Percentiles rank a stretch among this genome's conserved stretches.
phyloP scores from a whole-genome alignment of 2,113 vertebrate genomes.

The Rutilus rutilus region DNA sequence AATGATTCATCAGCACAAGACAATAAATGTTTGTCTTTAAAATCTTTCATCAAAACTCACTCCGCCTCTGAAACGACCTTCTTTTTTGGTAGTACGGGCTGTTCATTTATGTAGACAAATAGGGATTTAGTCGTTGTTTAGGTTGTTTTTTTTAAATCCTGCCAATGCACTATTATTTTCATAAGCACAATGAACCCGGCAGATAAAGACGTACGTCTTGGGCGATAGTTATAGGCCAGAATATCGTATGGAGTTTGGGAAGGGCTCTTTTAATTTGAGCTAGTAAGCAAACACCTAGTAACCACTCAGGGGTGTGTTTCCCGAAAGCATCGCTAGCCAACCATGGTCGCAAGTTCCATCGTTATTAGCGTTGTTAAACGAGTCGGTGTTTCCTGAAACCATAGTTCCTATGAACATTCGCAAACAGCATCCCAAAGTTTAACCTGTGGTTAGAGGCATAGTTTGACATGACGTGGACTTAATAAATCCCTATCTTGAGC shows the following conservation, averaged over 20 bases:
- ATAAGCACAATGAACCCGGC: neutral
- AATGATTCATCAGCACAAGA: constrained; percentile 4
- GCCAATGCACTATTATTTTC: neutral
- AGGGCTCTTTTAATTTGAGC: neutral
- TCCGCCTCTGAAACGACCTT: neutral
- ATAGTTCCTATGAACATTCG: no score
- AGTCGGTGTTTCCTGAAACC: no score
- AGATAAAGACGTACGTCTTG: neutral
- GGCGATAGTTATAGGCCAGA: neutral
- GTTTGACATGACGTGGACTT: no score
- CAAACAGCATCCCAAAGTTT: no score
- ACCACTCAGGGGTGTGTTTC: no score
- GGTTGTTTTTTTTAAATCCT: neutral
- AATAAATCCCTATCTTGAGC: no score
- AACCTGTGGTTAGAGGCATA: no score
- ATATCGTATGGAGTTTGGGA: neutral
- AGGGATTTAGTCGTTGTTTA: neutral
- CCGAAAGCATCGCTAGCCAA: no score
- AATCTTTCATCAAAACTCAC: neutral
- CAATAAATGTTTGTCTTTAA: neutral
- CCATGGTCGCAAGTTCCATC: no score
- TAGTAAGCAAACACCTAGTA: no score
- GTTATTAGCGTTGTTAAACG: no score
- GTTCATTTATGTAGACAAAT: neutral
- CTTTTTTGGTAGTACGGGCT: neutral